Evolutionary conservation across 2,113 vertebrate genomes (phyloP), one percentile per base, ranked within the genome.

Genomic region (Steatornis caripensis): DNA sequence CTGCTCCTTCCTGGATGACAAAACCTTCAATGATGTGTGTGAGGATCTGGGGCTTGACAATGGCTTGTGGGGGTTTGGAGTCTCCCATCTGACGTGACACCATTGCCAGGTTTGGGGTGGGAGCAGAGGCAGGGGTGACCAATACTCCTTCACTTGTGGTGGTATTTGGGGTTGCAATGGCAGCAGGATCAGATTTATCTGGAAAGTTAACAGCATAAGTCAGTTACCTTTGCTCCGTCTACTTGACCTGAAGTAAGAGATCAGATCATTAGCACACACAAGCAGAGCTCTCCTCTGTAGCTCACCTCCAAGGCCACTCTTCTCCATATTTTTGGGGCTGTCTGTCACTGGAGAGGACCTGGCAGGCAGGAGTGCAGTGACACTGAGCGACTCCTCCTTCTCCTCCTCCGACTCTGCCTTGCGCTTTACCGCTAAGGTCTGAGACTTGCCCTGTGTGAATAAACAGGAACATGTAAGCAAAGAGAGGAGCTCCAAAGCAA

Each of bases 11-110:
- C 97, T 99, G 99, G 97, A 99, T 99, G 65, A 99, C 99, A 86
- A 99, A 99, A 76, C 99, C 99, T 95, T 99, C 99, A 12, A 99
- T 99, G 93, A 99, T 99, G 94, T 99, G 99, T 5, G 99, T 99
- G 85, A 99, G 99, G 91, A 99, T 99, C 96, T 99, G 99, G 45
- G 99, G 99, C 96, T 99, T 99, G 94, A 99, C 99, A 2, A 99
- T 99, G 61, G 99, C 99, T 97, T 99, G 99, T 14, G 99, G 99
- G 36, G 99, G 99, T 32, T 98, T 98, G 95, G 99, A 98, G 97
- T 98, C 98, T 97, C 99, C 86, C 81, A 95, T 97, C 43, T 98
- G 98, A 46, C 98, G 98, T 87, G 98, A 98, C 95, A 98, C 95
- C 98, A 97, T 93, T 34, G 97, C 97, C 57, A 98, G 72, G 8